Base-by-base conservation (phyloP, 2,113 vertebrate genomes). In the Phaethon lepturus region DNA sequence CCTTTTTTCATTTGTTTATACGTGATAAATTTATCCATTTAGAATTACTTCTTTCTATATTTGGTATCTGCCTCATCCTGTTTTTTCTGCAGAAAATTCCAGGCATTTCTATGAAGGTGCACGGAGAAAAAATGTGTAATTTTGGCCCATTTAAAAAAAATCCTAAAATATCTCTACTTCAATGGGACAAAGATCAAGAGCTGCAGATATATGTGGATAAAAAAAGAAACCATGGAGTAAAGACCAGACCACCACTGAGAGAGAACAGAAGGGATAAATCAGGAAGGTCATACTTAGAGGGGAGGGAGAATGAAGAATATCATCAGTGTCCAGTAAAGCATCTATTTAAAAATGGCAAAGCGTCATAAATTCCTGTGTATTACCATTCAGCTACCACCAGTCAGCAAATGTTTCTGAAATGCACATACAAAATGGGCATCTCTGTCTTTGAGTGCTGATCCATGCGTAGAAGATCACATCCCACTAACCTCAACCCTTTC, bases 341-440 rank as follows among this genome's bases (percentile, higher is more conserved):
- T 53, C 16, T 18, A 17, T 66, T 86, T 44, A 35, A 74, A 77
- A 87, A 31, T 5, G 25, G 8, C 5, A 50, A 50, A 24, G 5
- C 3, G 38, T 66, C 24, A 40, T 14, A 75, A 45, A 82, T 67
- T 66, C 42, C 33, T 66, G 4, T 38, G 2, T 2, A 29, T 79
- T 79, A 56, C 3, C 5, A 25, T 69, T 84, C 55, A 56, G 5
- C 9, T 91, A 19, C 18, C 31, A 49, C 13, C 13, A 40, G 6
- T 44, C 14, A 53, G 13, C 13, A 71, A 67, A 74, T 16, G 3
- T 50, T 72, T 71, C 31, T 40, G 31, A 87, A 75, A 87, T 12
- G 2, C 16, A 17, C 16, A 6, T 53, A 24, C 3, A 26, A 56
- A 75, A 2, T 24, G 9, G 19, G 14, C 3, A 17, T 1, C 6